These are phyloP conservation scores for Pelodiscus sinensis DNA, from an alignment of 2,113 vertebrate species.

Conservation along the genomic window DNA sequence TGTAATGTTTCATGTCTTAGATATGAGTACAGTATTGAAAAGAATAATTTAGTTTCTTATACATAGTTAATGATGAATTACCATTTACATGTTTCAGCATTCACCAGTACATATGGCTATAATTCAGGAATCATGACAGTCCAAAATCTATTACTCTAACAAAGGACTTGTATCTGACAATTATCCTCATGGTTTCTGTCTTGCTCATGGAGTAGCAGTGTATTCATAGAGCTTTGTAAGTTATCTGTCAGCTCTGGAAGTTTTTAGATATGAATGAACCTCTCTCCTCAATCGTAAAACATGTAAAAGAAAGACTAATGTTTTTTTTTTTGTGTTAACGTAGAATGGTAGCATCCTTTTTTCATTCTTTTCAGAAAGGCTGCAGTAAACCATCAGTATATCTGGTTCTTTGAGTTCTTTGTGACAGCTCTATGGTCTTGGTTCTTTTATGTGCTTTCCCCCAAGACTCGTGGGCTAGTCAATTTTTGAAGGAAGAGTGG, in stretches of 20 bases:
- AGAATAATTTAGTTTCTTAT: conserved; percentile 69
- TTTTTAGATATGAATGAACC: conserved; percentile 53
- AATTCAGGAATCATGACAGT: conserved; percentile 67
- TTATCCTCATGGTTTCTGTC: conserved; percentile 71
- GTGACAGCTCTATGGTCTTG: background rate
- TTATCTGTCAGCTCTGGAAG: conserved; percentile 66
- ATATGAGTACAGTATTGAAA: conserved; percentile 59
- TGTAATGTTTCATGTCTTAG: conserved; percentile 62
- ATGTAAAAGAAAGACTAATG: conserved; percentile 57
- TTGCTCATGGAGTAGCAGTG: conserved; percentile 57
- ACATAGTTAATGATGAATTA: conserved; percentile 70
- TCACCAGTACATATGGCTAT: conserved; percentile 64
- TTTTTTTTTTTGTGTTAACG: conserved; percentile 64
- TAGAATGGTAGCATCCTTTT: conserved; percentile 43
- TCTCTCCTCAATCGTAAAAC: conserved; percentile 58
- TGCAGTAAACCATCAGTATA: conserved; percentile 44
- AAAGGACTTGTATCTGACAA: conserved; percentile 73
- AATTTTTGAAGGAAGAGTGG: conserved; percentile 3
- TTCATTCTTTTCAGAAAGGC: background rate
- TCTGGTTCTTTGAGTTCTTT: background rate
- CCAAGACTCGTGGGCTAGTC: background rate
- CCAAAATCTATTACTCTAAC: conserved; percentile 67
- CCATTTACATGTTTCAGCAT: conserved; percentile 72
- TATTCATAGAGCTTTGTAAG: conserved; percentile 54
- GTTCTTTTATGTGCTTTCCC: conserved; percentile 28